Percentiles rank a stretch among this genome's conserved stretches.
Conservation (phyloP, 2,797 vertebrate genomes). For the Scolopax rusticola region DNA sequence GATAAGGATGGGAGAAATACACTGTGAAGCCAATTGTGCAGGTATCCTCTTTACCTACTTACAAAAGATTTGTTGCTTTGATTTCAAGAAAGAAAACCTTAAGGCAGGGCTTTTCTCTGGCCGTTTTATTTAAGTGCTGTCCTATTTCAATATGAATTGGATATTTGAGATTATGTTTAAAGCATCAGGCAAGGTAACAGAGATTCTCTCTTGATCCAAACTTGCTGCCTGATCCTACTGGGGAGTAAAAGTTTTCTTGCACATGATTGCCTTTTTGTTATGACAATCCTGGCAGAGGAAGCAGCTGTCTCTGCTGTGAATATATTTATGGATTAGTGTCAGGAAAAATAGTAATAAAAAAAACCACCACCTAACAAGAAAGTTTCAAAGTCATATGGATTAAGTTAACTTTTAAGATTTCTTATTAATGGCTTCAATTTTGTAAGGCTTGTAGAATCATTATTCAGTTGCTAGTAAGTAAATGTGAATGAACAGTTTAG, state of each 20-base stretch:
- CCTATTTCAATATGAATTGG: not conserved
- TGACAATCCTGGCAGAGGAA: not conserved
- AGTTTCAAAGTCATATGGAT: not conserved
- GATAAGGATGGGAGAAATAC: conserved; percentile 44
- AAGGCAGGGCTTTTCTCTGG: not conserved
- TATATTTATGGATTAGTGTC: not conserved
- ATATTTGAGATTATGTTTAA: not conserved
- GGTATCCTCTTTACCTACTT: conserved; percentile 61
- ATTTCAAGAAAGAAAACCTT: not conserved
- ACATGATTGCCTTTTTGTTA: not conserved
- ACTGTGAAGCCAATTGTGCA: not conserved
- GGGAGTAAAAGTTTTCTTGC: not conserved
- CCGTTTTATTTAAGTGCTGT: not conserved
- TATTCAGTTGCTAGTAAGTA: not conserved
- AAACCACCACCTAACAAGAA: not conserved
- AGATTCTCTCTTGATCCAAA: not conserved
- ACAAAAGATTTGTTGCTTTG: not conserved
- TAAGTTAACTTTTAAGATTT: not conserved
- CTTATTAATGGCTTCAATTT: not conserved
- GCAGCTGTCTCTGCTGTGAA: not conserved
- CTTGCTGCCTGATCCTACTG: not conserved
- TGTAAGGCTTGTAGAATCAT: not conserved
- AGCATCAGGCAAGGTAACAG: conserved; percentile 5
- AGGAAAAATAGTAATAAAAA: not conserved
- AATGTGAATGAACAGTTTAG: not conserved